Evolutionary conservation across 30 jellyfish, hydroid and myxozoan genomes (phyloP), one percentile per base, ranked within the genome.

Genomic region (Aurelia aurita): DNA sequence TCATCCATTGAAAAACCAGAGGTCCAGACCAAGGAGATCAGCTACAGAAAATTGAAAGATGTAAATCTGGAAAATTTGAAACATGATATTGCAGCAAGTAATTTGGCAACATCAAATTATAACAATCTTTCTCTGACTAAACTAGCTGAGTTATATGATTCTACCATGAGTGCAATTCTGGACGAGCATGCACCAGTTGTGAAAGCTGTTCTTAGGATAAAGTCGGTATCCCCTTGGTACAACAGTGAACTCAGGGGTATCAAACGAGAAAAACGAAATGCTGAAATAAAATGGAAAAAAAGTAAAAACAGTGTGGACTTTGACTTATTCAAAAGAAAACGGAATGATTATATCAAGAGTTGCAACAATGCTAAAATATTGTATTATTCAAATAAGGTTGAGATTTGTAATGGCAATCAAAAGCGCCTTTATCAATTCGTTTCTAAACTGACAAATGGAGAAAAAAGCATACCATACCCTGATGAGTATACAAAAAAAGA

Each of bases 361-460:
- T 47, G 59, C 59, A 47, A 47, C 59, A 47, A 16, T 47, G 59
- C 59, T 47, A 47, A 47, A 47, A 47, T 47, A 47, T 47, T 47
- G 59, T 47, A 47, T 47, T 47, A 47, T 47, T 47, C 59, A 47
- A 47, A 47, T 47, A 47, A 47, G 59, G 59, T 47, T 47, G 59
- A 47, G 14, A 47, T 47, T 47, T 47, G 59, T 47, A 16, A 47
- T 47, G 59, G 59, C 59, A 47, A 10, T 47, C 59, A 47, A 47
- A 47, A 16, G 10, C 14, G 14, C 59, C 59, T 47, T 47, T 47
- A 47, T 47, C 59, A 47, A 47, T 47, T 47, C 39, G 66, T 43
- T 69, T 69, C 82, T 69, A 31, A 69, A 69, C 64, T 69, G 82
- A 69, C 82, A 69, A 44, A 69, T 34, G 82, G 82, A 43, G 82